phyloP scores from a whole-genome alignment of 2,888 invertebrate species.

The Flexamia atlantica region DNA sequence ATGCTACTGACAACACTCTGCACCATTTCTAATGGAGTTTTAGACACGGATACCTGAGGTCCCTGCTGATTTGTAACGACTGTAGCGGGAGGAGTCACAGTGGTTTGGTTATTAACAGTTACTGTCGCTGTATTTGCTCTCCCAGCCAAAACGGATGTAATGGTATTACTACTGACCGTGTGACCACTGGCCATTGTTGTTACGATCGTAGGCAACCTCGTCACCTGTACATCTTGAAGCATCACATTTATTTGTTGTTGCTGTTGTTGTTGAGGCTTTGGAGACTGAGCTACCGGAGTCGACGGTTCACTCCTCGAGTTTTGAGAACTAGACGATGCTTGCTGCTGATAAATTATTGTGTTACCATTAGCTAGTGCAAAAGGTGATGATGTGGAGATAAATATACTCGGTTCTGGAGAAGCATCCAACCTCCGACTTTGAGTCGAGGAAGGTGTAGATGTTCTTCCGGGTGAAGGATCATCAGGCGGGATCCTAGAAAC shows the following conservation, averaged over 20 bases:
- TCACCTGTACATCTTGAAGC: conserved; percentile 58
- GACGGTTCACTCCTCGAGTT: conserved; percentile 44
- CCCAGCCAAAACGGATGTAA: conserved; percentile 88
- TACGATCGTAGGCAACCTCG: conserved; percentile 74
- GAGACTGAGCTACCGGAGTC: conserved; percentile 54
- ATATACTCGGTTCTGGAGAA: conserved; percentile 64
- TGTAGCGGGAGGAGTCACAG: conserved; percentile 54
- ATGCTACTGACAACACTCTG: conserved; percentile 74
- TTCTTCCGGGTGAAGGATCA: conserved; percentile 78
- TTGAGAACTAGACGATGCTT: conserved; percentile 43
- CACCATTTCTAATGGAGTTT: conserved; percentile 87
- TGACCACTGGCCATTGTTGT: conserved; percentile 85
- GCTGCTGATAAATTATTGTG: conserved; percentile 52
- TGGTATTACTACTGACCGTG: conserved; percentile 88
- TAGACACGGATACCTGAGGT: conserved; percentile 71
- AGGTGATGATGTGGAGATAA: conserved; percentile 63
- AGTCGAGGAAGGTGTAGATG: conserved; percentile 75
- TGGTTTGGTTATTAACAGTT: conserved; percentile 75
- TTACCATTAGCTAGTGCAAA: conserved; percentile 57
- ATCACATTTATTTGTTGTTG: conserved; percentile 60
- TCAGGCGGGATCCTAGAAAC: conserved; percentile 74
- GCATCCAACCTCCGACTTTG: conserved; percentile 65
- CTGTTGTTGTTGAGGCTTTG: conserved; percentile 74
- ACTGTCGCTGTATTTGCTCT: conserved; percentile 87
- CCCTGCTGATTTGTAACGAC: conserved; percentile 61